Evolutionary conservation across 2,888 invertebrate species (phyloP).

Genomic region (Hetaerina titia): DNA sequence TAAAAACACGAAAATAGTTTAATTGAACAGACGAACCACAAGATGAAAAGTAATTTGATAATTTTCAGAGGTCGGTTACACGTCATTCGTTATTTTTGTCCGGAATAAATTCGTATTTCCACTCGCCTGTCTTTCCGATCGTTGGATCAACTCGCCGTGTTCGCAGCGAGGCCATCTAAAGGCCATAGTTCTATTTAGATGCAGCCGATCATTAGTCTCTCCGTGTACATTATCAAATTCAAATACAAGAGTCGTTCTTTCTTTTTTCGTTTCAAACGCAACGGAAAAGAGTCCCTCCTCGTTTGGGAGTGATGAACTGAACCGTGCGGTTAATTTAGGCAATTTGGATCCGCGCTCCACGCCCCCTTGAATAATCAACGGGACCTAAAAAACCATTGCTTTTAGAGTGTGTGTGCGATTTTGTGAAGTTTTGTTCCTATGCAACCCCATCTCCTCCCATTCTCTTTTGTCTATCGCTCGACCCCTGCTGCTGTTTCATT

Average conservation of each 20-base stretch:
- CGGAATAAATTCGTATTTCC: constrained; percentile 38
- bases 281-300: constrained; percentile 34
- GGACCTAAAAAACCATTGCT: constrained; percentile 56
- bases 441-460: background rate
- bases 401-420: constrained; percentile 42
- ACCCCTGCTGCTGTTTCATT: background rate
- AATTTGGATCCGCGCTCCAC: constrained; percentile 43
- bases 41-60: background rate
- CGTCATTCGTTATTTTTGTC: background rate
- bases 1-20: background rate
- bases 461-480: background rate
- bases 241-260: constrained; percentile 1
- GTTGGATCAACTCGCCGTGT: background rate
- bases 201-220: constrained; percentile 55
- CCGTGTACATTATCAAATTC: constrained; percentile 62
- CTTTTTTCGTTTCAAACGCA: constrained; percentile 46
- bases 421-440: constrained; percentile 43
- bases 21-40: background rate
- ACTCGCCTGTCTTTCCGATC: background rate
- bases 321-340: constrained; percentile 64
- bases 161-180: constrained; percentile 31
- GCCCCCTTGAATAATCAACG: constrained; percentile 57
- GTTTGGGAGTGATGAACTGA: constrained; percentile 63
- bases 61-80: background rate
- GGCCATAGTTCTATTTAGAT: constrained; percentile 31